These are phyloP conservation scores for Alentia gelatinosa DNA, from an alignment of 2,888 invertebrate species.

Conservation along the genomic window DNA sequence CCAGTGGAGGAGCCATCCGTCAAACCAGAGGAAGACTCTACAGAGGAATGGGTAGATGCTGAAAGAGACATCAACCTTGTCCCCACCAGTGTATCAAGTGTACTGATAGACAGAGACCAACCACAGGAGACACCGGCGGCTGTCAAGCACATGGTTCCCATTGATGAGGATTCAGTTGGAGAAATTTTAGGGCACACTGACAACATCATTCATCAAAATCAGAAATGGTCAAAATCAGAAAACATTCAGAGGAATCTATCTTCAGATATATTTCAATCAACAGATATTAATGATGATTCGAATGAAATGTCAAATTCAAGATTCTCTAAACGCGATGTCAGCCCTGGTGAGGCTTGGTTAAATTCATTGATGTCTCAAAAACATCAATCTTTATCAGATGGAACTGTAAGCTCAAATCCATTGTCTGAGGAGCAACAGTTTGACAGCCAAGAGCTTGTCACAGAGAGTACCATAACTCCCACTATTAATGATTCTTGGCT, in stretches of 20 bases:
- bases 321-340: not conserved
- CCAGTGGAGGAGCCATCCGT: not conserved
- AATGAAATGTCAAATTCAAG: too few species aligned
- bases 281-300: too few species aligned
- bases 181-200: too few species aligned
- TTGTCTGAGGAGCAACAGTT: not conserved
- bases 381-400: too few species aligned
- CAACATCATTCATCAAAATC: too few species aligned
- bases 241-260: too few species aligned
- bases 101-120: not conserved
- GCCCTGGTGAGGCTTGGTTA: slow-evolving; percentile 34
- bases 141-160: too few species aligned
- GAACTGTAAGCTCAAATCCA: too few species aligned
- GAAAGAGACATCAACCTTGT: not conserved
- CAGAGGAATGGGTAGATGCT: not conserved
- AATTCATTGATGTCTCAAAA: not conserved
- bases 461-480: not conserved
- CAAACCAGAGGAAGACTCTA: slow-evolving; percentile 5
- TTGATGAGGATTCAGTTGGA: too few species aligned
- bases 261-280: too few species aligned
- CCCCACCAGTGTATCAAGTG: not conserved
- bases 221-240: too few species aligned
- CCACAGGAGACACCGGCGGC: too few species aligned
- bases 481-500: not conserved
- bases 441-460: not conserved